Evolutionary conservation across 2,888 invertebrate genomes (phyloP), one percentile per base, ranked within the genome.

Genomic region (Chrysomela aeneicollis): DNA sequence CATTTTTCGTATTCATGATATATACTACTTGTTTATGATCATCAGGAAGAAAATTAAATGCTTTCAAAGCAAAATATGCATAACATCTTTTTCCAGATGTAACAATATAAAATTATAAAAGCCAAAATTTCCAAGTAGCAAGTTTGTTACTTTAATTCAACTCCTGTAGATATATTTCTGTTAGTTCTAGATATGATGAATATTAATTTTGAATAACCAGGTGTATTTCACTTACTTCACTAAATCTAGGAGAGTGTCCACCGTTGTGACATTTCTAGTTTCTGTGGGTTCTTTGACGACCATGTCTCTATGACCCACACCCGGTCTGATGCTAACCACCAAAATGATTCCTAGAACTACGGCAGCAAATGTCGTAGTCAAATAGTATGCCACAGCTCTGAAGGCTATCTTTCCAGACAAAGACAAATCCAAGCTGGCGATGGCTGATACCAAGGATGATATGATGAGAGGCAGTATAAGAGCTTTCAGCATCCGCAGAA

Each of bases 391-490:
- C 64, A 92, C 86, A 12, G 91, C 89, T 55, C 89, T 80, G 37
- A 85, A 84, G 2, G 91, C 92, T 76, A 92, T 90, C 73, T 79
- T 84, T 68, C 89, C 89, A 15, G 90, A 90, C 35, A 91, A 82
- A 46, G 85, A 85, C 21, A 90, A 84, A 80, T 92, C 91, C 72
- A 92, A 83, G 51, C 87, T 87, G 12, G 90, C 90, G 68, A 91
- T 87, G 17, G 91, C 91, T 2, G 90, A 87, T 52, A 92, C 85
- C 67, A 91, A 84, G 12, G 88, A 88, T 1, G 88, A 85, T n/a
- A 89, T 83, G 66, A 92, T 89, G 67, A 92, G 85, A 1, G 92
- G 92, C 54, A 92, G 82, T 73, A 92, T 92, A 63, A 92, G 84
- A 65, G 88, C 87, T 80, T 91, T 91, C 59, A 92, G 84, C 89